phyloP scores from a whole-genome alignment of 1,140 invertebrate species.

The Neotoxoptera formosana region DNA sequence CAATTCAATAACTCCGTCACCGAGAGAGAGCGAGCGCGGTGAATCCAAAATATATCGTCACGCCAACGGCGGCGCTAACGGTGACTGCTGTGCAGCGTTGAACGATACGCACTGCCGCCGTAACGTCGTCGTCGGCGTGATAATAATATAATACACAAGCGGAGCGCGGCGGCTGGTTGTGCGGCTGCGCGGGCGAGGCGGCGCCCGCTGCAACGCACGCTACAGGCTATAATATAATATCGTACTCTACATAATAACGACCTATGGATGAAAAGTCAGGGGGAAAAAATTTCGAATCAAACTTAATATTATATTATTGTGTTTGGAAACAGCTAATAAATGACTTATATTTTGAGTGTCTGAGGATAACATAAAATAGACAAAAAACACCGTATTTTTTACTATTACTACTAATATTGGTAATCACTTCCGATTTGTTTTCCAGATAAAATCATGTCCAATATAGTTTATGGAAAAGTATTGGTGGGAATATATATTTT shows the following conservation, averaged over 20 bases:
- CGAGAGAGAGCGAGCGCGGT: not conserved
- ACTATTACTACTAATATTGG: not conserved
- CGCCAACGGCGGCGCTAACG: too few relatives aligned
- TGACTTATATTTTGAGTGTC: not conserved
- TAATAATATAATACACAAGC: too few relatives aligned
- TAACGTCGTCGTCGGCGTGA: not conserved
- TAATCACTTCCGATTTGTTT: not conserved
- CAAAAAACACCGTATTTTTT: not conserved
- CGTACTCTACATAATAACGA: too few relatives aligned
- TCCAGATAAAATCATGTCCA: not conserved
- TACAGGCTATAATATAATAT: not conserved
- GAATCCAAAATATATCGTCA: not conserved
- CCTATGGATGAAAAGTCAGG: too few relatives aligned
- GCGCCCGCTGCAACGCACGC: not conserved
- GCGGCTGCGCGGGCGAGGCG: not conserved
- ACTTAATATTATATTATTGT: not conserved
- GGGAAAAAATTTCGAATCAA: not conserved
- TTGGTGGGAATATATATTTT: not conserved
- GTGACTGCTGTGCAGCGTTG: not conserved
- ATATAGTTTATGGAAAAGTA: not conserved
- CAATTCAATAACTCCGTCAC: not conserved
- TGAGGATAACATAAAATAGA: not conserved
- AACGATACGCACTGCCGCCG: not conserved
- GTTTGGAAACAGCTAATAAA: not conserved
- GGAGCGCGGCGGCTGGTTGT: not conserved